Evolutionary conservation across 2,888 invertebrate genomes (phyloP).

Genomic region (Ceratothoa steindachneri): DNA sequence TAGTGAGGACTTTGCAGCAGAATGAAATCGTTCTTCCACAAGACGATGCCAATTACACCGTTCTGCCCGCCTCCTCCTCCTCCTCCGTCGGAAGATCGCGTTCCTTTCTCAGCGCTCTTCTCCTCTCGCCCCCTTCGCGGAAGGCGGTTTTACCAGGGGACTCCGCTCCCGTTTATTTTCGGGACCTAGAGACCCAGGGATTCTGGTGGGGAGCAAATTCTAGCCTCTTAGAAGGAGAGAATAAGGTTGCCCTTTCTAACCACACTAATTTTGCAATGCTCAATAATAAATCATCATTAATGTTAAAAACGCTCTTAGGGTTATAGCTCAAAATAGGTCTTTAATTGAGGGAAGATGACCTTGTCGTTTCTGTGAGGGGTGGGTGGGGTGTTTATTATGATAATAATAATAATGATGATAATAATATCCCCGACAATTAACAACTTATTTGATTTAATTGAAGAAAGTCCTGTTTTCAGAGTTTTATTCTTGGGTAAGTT

Average conservation of each 20-base stretch:
- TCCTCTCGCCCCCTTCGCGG: background rate
- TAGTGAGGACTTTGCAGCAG: background rate
- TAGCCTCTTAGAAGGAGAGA: background rate
- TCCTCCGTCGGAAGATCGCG: background rate
- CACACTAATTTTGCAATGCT: constrained; percentile 3
- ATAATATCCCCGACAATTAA: background rate
- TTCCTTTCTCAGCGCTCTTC: background rate
- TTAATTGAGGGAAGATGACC: background rate
- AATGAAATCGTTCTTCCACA: constrained; percentile 10
- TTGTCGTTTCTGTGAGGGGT: no score
- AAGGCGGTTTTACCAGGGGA: background rate
- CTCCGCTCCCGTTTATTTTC: background rate
- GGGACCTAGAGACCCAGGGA: background rate
- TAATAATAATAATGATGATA: background rate
- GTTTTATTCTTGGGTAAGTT: no score
- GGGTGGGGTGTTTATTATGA: no score
- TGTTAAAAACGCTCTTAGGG: background rate
- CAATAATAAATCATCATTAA: constrained; percentile 9
- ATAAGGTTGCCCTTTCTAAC: constrained; percentile 1
- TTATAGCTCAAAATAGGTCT: background rate
- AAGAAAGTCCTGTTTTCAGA: no score
- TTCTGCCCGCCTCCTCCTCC: background rate
- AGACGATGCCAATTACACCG: background rate
- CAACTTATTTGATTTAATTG: no score
- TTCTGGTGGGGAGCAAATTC: background rate